Conservation (phyloP, 2,797 vertebrate species). For the Phyllotis vaccarum region DNA sequence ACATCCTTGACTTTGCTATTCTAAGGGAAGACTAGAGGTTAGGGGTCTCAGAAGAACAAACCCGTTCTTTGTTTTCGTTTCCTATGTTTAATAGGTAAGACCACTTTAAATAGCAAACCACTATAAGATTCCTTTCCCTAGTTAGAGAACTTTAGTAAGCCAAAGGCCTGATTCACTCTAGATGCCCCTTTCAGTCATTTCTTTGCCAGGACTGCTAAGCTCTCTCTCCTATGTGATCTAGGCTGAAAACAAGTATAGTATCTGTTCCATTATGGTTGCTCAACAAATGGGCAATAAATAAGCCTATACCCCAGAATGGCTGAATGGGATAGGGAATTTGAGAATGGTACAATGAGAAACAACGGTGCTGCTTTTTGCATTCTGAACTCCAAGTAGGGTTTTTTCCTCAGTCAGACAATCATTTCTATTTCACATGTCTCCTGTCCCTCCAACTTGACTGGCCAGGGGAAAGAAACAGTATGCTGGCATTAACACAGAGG, state of each 20-base stretch:
- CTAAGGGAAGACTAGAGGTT: not conserved
- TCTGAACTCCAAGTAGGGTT: constrained; percentile 22
- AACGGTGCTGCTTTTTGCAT: constrained; percentile 8
- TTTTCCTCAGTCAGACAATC: not conserved
- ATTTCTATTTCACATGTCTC: constrained; percentile 7
- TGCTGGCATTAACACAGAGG: not conserved
- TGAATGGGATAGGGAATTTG: not conserved
- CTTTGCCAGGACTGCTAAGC: not conserved
- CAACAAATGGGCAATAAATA: not conserved
- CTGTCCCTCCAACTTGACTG: not conserved
- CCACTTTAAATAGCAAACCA: constrained; percentile 33
- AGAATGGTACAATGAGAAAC: constrained; percentile 1
- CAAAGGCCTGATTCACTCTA: not conserved
- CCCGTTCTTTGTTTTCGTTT: constrained; percentile 28
- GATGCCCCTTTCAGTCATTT: not conserved
- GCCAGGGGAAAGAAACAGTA: not conserved
- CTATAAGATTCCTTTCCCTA: constrained; percentile 3
- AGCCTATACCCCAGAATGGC: not conserved
- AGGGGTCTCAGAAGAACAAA: not conserved
- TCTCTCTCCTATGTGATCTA: not conserved
- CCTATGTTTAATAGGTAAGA: constrained; percentile 43
- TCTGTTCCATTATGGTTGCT: not conserved
- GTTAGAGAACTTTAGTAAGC: constrained; percentile 19
- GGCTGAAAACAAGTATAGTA: not conserved
- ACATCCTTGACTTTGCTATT: constrained; percentile 32